Base-by-base conservation (phyloP, 2,113 vertebrate species). In the Nipponia nippon region DNA sequence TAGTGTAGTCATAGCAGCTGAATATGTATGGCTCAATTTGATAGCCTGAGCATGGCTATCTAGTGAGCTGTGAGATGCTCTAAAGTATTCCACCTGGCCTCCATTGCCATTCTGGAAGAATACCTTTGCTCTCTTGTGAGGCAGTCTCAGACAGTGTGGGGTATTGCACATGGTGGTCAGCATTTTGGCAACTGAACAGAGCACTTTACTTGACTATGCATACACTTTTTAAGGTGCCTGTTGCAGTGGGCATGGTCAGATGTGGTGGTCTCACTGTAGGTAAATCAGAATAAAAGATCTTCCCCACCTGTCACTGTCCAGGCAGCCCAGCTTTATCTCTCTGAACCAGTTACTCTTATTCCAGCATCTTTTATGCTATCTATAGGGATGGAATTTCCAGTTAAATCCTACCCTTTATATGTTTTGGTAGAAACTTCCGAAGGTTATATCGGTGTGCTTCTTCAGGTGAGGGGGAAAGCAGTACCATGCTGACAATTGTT, bases 191-290 rank as follows among this genome's bases (percentile, higher is more conserved):
- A 16, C 17, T 0, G 2, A 73, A 8, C 27, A 44, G 55, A 58
- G n/a, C 10, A 21, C n/a, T 81, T 26, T 1, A 36, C 0, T 6
- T 44, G 21, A 10, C 23, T 19, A 1, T 34, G 13, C 2, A 3
- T 53, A 9, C 3, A 1, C 26, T 50, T 81, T 36, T 75, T 40
- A 29, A 58, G 71, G 61, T 91, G 47, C 32, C 8, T 56, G 32
- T 46, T 84, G 19, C 17, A 34, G 0, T 25, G 63, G 55, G 7
- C 4, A 0, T 32, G 47, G 30, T 78, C 65, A 79, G 13, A 7
- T 69, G 47, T 40, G 32, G 7, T 78, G 22, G 21, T 59, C 13
- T 69, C 12, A 16, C 34, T 82, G 19, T 21, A 75, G n/a, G 16
- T 81, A 26, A 61, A 56, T 16, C 6, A 13, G 77, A 32, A 26